Evolutionary conservation across 2,113 vertebrate species (phyloP), one percentile per base, ranked within the genome.

Genomic region (Synodontis membranacea): DNA sequence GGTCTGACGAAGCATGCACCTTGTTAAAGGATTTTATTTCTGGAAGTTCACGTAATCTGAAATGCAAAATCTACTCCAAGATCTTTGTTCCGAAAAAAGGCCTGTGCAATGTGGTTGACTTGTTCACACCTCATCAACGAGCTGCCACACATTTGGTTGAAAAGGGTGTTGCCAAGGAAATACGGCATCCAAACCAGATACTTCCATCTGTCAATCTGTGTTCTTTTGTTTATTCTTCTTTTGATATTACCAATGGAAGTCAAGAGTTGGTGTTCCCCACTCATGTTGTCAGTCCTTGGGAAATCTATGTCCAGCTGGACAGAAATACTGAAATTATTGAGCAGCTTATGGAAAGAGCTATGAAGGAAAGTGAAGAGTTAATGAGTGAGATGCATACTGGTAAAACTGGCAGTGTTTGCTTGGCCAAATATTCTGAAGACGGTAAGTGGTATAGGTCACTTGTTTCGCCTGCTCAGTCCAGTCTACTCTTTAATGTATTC

Each of bases 271-370:
- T 98, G 25, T 96, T 92, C 80, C 89, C 97, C 80, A 96, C 96
- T 64, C 93, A 97, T 4, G 62, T 98, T 70, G 88, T 74, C 82
- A 97, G 93, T 90, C 95, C 96, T 42, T 93, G 94, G 90, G 94
- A 96, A 88, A 92, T 99, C 89, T 99, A 96, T 92, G 96, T 96
- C 86, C 97, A 99, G 17, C 95, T 99, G 68, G 93, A 94, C 78
- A 95, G 94, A 93, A 98, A 99, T 88, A 90, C 70, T 50, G 85
- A 91, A 86, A 83, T 93, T 79, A 86, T 97, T 23, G 92, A 96
- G 34, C 88, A 91, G 3, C 91, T 98, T 62, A 93, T 93, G 89
- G 87, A 86, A 52, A 94, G 91, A 89, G 93, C 95, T 68, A 82
- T 76, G 72, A 92, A 93, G 14, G 3, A 95, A 88, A 94, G 90